Base-by-base conservation (phyloP, 2,888 invertebrate species). In the Cryptocheilus praepositus region DNA sequence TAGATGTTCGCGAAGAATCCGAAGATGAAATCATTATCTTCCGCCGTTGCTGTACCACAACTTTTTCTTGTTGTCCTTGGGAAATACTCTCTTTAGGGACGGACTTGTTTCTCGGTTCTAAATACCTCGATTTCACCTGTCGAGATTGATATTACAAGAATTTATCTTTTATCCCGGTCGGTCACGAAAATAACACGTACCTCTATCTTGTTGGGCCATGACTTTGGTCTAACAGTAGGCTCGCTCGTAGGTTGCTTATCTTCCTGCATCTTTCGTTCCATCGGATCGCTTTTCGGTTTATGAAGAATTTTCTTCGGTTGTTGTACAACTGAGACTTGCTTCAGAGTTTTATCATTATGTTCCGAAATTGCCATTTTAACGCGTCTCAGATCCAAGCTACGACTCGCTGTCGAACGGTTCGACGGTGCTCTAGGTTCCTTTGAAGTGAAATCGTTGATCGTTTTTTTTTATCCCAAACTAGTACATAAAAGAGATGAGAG, bases 1-100 rank as follows among this genome's bases (percentile, higher is more conserved):
- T 94, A 1, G 93, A 93, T 69, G 93, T 93, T 13, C 93, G 90
- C 0, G 94, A 94, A 0, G 93, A 93, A 78, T 94, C 93, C 55
- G 92, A 92, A 0, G 92, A 92, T 0, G 92, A 92, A 16, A 91
- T 89, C 83, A 91, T 89, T 71, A 90, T 90, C 49, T 90, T 89
- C 19, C 89, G 85, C 19, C 90, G 81, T 63, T 90, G 90, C 36
- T 89, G 90, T 1, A 87, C 73, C 19, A 86, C 77, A 16, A 86
- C 77, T 52, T 87, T 85, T 8, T 88, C 87, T 19, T 76, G 83
- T 49, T 73, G 78, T 3, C 60, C 63, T 60, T 77, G 79, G 0
- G 76, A 66, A 0, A 67, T 16, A 1, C 77, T 67, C 28, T 85
- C 86, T 72, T 88, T 87, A 5, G 85, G 74, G 16, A 81, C 71